Conservation (phyloP, 1,140 invertebrate genomes). For the Bicyclus anynana region DNA sequence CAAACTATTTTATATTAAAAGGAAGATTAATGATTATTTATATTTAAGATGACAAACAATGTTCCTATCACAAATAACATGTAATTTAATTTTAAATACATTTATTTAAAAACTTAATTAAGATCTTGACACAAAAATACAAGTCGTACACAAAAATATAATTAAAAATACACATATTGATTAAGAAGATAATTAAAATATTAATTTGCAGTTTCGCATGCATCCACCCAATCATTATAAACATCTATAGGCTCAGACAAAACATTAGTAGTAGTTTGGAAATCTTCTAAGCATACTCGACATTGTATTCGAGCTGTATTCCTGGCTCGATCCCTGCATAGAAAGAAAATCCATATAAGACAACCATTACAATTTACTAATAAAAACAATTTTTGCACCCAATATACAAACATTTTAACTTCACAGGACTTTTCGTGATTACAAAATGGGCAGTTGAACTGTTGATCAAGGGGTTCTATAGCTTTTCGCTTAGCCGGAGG, state of each 20-base stretch:
- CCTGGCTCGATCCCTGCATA: constrained; percentile 91
- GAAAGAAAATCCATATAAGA: constrained; percentile 8
- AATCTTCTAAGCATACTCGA: constrained; percentile 96
- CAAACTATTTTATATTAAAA: too few species aligned
- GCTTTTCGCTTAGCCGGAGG: constrained; percentile 96
- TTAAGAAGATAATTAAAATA: constrained; percentile 50
- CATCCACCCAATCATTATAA: constrained; percentile 99
- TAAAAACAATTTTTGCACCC: background rate
- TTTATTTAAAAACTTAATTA: background rate
- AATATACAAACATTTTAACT: constrained; percentile 95
- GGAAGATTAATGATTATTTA: too few species aligned
- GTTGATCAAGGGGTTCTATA: constrained; percentile 94
- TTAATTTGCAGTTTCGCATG: constrained; percentile 84
- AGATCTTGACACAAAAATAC: background rate
- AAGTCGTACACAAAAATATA: constrained; percentile 13
- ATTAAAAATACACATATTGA: constrained; percentile 22
- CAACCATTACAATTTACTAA: background rate
- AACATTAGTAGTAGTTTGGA: constrained; percentile 97
- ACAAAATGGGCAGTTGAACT: constrained; percentile 99
- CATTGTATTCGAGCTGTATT: constrained; percentile 97
- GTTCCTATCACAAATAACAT: too few species aligned
- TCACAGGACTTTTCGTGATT: constrained; percentile 99
- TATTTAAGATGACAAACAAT: too few species aligned
- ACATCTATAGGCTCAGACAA: constrained; percentile 98
- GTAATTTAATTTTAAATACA: background rate